A percentile compares a stretch with the other conserved stretches of the same genome.
Conservation (phyloP, 2,888 invertebrate genomes). For the Tachina grossa region DNA sequence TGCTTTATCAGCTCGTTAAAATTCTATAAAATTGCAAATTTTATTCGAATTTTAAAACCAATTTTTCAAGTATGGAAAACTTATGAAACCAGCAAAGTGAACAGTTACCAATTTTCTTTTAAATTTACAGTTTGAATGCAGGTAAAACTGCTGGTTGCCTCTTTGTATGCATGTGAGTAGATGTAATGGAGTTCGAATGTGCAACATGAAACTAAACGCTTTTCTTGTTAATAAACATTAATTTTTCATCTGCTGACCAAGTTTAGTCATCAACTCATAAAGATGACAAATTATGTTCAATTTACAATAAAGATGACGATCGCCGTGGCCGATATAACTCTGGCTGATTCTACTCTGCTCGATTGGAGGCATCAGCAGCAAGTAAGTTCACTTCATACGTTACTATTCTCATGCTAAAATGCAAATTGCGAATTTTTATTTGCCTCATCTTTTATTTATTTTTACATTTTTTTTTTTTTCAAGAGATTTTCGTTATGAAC, state of each 20-base stretch:
- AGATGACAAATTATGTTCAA: slow-evolving; percentile 52
- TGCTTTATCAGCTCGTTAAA: background rate
- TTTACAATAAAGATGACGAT: slow-evolving; percentile 12
- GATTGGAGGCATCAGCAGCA: background rate
- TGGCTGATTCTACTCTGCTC: background rate
- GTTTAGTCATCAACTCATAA: slow-evolving; percentile 55
- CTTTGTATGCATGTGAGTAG: background rate
- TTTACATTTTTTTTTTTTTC: background rate
- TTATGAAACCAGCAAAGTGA: background rate
- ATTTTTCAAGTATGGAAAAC: slow-evolving; percentile 15
- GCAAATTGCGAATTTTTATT: background rate
- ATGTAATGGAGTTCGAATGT: background rate
- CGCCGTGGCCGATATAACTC: background rate
- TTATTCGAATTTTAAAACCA: background rate
- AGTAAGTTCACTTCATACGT: background rate
- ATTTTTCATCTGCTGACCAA: slow-evolving; percentile 47
- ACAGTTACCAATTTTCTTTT: background rate
- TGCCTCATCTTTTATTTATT: background rate
- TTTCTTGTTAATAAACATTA: slow-evolving; percentile 25
- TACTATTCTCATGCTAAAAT: slow-evolving; percentile 3
- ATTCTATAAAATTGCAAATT: background rate
- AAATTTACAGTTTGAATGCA: slow-evolving; percentile 37
- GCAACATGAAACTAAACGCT: slow-evolving; percentile 7
- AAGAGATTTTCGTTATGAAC: slow-evolving; percentile 29
- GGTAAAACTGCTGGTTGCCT: slow-evolving; percentile 13